Evolutionary conservation across 2,888 invertebrate species (phyloP).

Genomic region (Chymomyza procnemis): DNA sequence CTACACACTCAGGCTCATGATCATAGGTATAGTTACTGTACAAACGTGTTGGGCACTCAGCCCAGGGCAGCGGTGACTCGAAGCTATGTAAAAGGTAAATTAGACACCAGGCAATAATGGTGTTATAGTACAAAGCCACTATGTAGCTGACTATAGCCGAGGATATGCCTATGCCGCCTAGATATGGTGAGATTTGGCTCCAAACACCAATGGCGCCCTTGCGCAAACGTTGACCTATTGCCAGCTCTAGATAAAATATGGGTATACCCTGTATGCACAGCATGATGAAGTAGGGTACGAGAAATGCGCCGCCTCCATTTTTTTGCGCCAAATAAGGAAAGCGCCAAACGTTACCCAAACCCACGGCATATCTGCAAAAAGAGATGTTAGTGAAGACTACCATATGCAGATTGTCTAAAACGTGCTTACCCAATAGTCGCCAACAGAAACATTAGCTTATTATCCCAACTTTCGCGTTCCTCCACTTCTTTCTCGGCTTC

Average conservation of each 20-base stretch:
- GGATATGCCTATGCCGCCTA: conserved; percentile 94
- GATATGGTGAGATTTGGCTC: conserved; percentile 91
- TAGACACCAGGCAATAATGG: conserved; percentile 98
- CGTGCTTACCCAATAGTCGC: conserved; percentile 88
- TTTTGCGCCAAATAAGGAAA: conserved; percentile 97
- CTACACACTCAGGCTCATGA: conserved; percentile 88
- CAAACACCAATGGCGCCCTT: conserved; percentile 97
- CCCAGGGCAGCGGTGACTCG: conserved; percentile 94
- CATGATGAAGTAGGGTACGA: conserved; percentile 98
- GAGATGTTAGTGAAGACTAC: not conserved
- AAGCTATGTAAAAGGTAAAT: conserved; percentile 97
- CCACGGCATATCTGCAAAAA: conserved; percentile 87
- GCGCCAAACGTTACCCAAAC: conserved; percentile 96
- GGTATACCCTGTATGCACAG: conserved; percentile 95
- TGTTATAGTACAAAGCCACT: conserved; percentile 97
- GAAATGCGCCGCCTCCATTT: conserved; percentile 97
- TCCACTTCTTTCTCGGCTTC: conserved; percentile 85
- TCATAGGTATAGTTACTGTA: conserved; percentile 89
- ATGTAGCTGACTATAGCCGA: conserved; percentile 97
- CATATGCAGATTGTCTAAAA: not conserved
- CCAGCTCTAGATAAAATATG: conserved; percentile 96
- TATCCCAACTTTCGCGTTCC: conserved; percentile 94
- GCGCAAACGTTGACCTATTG: conserved; percentile 94
- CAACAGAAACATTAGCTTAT: conserved; percentile 92
- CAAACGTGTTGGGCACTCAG: conserved; percentile 91